phyloP scores from a whole-genome alignment of 1,140 invertebrate genomes.

The Archivesica marissinica region DNA sequence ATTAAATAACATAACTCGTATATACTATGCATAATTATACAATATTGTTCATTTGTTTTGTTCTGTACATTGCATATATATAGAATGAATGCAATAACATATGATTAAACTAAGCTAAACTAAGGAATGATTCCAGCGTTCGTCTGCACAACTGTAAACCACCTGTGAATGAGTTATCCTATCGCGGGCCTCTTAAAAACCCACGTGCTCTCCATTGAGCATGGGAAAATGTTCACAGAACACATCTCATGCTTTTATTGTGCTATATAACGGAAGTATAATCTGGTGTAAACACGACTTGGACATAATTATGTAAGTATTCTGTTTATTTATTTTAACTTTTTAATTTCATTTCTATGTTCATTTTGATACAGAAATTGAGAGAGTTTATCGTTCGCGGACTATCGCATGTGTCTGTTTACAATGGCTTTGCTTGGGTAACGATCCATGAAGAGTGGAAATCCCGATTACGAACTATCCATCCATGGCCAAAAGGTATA shows the following conservation, averaged over 20 bases:
- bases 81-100: too few relatives aligned
- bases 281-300: not conserved
- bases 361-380: not conserved
- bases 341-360: not conserved
- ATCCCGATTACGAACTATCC: conserved; percentile 26
- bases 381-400: not conserved
- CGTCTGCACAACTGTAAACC: too few relatives aligned
- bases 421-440: conserved; percentile 53
- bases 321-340: conserved; percentile 11
- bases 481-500: conserved; percentile 40
- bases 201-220: conserved; percentile 8
- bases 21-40: too few relatives aligned
- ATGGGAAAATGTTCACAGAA: conserved; percentile 26
- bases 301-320: not conserved
- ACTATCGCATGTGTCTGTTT: conserved; percentile 26
- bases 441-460: conserved; percentile 51
- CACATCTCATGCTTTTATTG: conserved; percentile 30
- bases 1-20: too few relatives aligned
- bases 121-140: too few relatives aligned
- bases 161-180: conserved; percentile 35
- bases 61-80: too few relatives aligned
- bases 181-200: not conserved
- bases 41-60: too few relatives aligned
- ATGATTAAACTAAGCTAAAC: too few relatives aligned
- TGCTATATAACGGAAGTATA: not conserved